Conservation (phyloP, 2,888 invertebrate genomes). For the Sialis lutaria region DNA sequence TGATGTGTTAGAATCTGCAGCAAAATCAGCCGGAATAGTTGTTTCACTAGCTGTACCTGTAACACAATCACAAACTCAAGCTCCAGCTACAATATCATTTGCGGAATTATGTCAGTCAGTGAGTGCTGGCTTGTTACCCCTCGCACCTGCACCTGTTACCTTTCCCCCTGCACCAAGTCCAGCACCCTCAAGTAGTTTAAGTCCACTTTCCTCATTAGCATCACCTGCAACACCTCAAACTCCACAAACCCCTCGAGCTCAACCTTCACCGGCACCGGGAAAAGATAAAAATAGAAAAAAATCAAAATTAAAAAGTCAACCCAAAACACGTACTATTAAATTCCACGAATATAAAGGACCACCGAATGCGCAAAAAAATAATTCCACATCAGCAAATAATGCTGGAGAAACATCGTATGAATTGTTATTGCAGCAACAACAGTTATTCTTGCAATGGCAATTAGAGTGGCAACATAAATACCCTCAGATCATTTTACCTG, state of each 20-base stretch:
- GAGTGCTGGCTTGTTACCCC: conserved; percentile 29
- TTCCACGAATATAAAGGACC: conserved; percentile 95
- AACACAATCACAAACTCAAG: conserved; percentile 25
- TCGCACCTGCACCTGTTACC: conserved; percentile 27
- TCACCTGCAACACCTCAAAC: conserved; percentile 39
- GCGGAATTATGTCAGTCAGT: conserved; percentile 44
- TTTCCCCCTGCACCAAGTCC: conserved; percentile 36
- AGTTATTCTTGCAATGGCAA: conserved; percentile 75
- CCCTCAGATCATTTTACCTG: conserved; percentile 66
- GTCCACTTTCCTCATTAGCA: conserved; percentile 46
- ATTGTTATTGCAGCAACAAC: conserved; percentile 83
- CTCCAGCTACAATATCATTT: conserved; percentile 21
- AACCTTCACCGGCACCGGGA: conserved; percentile 30
- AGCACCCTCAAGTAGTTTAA: conserved; percentile 46
- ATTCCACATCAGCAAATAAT: conserved; percentile 31
- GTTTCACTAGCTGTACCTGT: conserved; percentile 46
- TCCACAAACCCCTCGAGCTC: conserved; percentile 31
- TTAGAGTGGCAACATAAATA: conserved; percentile 69
- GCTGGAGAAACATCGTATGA: conserved; percentile 73
- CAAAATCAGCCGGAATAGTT: conserved; percentile 49
- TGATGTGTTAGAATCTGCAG: conserved; percentile 42
- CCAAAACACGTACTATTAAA: conserved; percentile 79
- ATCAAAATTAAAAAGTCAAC: conserved; percentile 60
- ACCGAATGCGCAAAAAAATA: conserved; percentile 69
- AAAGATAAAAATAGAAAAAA: conserved; percentile 72